Base-by-base conservation (phyloP, 1,140 invertebrate species). In the Drosophila insularis region DNA sequence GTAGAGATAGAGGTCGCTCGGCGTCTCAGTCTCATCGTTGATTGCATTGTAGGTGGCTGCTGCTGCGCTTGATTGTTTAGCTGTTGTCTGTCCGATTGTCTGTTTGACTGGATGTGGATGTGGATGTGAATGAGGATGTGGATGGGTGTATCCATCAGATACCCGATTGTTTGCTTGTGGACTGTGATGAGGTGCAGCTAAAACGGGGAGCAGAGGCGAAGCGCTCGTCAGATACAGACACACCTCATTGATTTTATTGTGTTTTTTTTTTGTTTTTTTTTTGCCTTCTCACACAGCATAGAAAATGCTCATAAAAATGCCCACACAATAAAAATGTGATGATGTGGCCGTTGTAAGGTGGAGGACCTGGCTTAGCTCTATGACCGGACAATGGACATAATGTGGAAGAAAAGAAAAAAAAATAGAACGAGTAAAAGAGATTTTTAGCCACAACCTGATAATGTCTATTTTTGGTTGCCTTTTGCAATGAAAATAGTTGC, bases 171-270 rank as follows among this genome's bases (percentile, higher is more conserved):
- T 89, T 87, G 84, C 75, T 74, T 61, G 50, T 63, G 66, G 62
- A 14, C 46, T 64, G 46, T 40, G 35, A 62, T 54, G 80, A 89
- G 84, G 84, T 87, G 84, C 84, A 77, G 54, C 39, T 46, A 50
- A 40, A 61, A 58, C 39, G 27, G 17, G 8, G 58, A 17, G 39
- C 21, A 61, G 27, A 23, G 21, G 37, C 39, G 55, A 31, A n/a
- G 55, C 39, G 60, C 60, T 62, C 60, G 60, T 76, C 74, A 72
- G 65, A 72, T 55, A 68, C 74, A 73, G 53, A 65, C 68, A 89
- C 84, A 89, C 84, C 84, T 89, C 84, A 89, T 89, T 89, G 84
- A 84, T 89, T 89, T 89, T 89, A 89, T 89, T 89, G 84, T 89
- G 68, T 87, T 89, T 82, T 87, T 82, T 87, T 35, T 35, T 35